Evolutionary conservation across 1,140 invertebrate species (phyloP).

Genomic region (Drosophila subpulchrella): DNA sequence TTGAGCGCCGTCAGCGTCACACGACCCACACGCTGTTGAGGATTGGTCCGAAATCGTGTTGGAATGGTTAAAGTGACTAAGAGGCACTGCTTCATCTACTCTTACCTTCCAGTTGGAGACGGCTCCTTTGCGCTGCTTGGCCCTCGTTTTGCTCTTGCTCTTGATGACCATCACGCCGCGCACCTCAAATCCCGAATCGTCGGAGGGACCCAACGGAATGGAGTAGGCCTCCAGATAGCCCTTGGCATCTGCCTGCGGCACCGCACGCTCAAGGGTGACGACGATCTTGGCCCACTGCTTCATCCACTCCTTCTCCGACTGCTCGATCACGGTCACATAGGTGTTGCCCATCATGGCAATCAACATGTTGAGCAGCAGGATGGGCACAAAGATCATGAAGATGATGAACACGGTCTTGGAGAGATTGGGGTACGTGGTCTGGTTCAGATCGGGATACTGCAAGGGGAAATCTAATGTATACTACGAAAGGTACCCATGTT

Average conservation of each 20-base stretch:
- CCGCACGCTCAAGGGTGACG: slow-evolving; percentile 96
- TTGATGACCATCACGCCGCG: slow-evolving; percentile 99
- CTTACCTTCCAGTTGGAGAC: slow-evolving; percentile 98
- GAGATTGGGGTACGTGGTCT: slow-evolving; percentile 95
- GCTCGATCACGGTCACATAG: slow-evolving; percentile 98
- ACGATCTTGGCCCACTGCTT: slow-evolving; percentile 99
- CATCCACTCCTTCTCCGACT: slow-evolving; percentile 99
- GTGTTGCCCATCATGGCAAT: slow-evolving; percentile 99
- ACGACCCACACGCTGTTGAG: slow-evolving; percentile 91
- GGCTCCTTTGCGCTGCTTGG: slow-evolving; percentile 98
- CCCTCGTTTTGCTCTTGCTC: slow-evolving; percentile 97
- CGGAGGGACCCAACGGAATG: slow-evolving; percentile 94
- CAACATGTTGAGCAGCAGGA: slow-evolving; percentile 98
- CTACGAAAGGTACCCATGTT: not conserved
- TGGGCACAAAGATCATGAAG: slow-evolving; percentile 99
- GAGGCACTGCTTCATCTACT: not conserved
- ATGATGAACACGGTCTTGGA: slow-evolving; percentile 97
- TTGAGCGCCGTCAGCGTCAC: slow-evolving; percentile 93
- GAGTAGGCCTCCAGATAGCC: slow-evolving; percentile 97
- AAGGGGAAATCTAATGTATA: slow-evolving; percentile 42
- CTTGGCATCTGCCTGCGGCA: slow-evolving; percentile 94
- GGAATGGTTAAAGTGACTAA: not conserved
- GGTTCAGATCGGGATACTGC: slow-evolving; percentile 95
- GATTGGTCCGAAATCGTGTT: not conserved
- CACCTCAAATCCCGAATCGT: slow-evolving; percentile 92